phyloP scores from a whole-genome alignment of 1,140 invertebrate species.

The Lordiphosa mommai region DNA sequence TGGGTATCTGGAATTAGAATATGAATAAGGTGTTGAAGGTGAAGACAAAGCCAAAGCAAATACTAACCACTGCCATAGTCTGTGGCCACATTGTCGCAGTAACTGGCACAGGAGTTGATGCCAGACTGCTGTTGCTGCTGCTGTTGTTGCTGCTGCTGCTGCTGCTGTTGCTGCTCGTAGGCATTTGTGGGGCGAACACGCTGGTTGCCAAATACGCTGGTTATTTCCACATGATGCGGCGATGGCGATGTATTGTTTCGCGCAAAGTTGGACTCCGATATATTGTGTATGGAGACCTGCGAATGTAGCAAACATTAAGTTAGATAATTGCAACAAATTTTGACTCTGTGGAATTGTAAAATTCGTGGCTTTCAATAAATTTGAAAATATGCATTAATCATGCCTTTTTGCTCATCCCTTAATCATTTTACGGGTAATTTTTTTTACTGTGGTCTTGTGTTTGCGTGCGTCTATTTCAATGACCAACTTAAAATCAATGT shows the following conservation, averaged over 20 bases:
- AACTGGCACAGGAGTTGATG: constrained; percentile 38
- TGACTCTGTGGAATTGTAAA: too few relatives aligned
- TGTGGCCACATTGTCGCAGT: constrained; percentile 52
- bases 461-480: too few relatives aligned
- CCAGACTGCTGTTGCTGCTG: constrained; percentile 34
- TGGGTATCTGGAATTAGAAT: constrained; percentile 42
- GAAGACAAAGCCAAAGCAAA: not conserved
- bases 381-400: too few relatives aligned
- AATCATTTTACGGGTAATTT: too few relatives aligned
- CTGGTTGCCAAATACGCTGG: constrained; percentile 70
- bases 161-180: constrained; percentile 41
- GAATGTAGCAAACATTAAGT: not conserved
- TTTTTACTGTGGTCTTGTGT: too few relatives aligned
- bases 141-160: constrained; percentile 25
- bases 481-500: too few relatives aligned
- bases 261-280: constrained; percentile 81
- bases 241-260: constrained; percentile 77
- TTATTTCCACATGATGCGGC: constrained; percentile 79
- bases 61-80: constrained; percentile 64
- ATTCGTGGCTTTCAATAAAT: too few relatives aligned
- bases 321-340: not conserved
- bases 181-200: constrained; percentile 46
- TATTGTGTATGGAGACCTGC: constrained; percentile 82
- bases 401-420: too few relatives aligned
- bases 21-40: too few relatives aligned